Evolutionary conservation across 2,797 vertebrate species (phyloP), one percentile per base, ranked within the genome.

Genomic region (Chelmon rostratus): DNA sequence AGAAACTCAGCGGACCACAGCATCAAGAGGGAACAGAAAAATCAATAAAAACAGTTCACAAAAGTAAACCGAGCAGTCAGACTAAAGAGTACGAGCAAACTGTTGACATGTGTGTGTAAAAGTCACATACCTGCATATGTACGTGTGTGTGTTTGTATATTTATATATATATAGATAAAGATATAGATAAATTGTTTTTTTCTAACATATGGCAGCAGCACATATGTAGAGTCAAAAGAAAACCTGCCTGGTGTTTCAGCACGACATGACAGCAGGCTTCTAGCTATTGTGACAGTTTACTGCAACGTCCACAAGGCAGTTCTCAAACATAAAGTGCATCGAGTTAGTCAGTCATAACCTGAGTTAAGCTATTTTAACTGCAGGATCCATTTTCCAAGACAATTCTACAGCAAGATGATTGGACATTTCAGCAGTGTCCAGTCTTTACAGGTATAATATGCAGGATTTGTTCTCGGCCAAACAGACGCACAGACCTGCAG

Each of bases 301-400:
- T 54, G 79, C 64, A 66, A 18, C 16, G 5, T 56, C 35, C 25
- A 82, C 56, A 59, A 68, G 86, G 78, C 85, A 88, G 83, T 73
- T 90, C 83, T 81, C 68, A 62, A 86, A 78, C 65, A 88, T 96
- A 96, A 96, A 96, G 95, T 95, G 94, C 94, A 91, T 92, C 38
- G 81, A 93, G 85, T 91, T 68, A 81, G 76, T 90, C 80, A 88
- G 88, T 90, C 81, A 31, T 72, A 79, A 89, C 86, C 87, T 88
- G 86, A 93, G 87, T 88, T 84, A 79, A 86, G 47, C 44, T 33
- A 68, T 21, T 79, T 82, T 58, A 89, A 90, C 69, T 46, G 66
- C 74, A 78, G 56, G 79, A 66, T 83, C 47, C 35, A 67, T 83
- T 77, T 84, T 77, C 54, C 46, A 64, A 68, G 65, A 68, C 71